A percentile compares a stretch with the other conserved stretches of the same genome.
These are phyloP conservation scores for Pollenia angustigena DNA, from an alignment of 2,888 invertebrate genomes.

Conservation along the genomic window DNA sequence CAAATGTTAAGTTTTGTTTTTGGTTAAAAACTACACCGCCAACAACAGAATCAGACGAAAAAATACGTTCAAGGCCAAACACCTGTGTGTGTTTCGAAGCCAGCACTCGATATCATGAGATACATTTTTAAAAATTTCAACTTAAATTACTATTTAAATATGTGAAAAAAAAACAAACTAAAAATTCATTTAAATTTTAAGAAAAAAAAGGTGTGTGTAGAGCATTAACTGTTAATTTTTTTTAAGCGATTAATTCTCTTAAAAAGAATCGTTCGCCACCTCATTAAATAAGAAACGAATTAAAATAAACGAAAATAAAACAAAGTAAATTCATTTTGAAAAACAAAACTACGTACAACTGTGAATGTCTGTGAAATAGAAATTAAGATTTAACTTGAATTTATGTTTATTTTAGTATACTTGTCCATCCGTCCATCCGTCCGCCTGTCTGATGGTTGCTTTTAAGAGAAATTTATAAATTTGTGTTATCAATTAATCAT, in stretches of 20 bases:
- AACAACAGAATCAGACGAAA: slow-evolving; percentile 31
- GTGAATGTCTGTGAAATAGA: slow-evolving; percentile 63
- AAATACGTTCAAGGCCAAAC: slow-evolving; percentile 72
- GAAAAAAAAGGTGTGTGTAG: slow-evolving; percentile 61
- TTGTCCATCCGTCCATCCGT: neutral
- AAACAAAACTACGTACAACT: slow-evolving; percentile 38
- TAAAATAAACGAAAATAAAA: slow-evolving; percentile 1
- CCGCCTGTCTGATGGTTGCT: neutral
- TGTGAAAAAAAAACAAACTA: neutral
- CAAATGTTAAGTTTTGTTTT: slow-evolving; percentile 65
- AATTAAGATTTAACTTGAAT: slow-evolving; percentile 58
- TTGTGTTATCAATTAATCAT: slow-evolving; percentile 50
- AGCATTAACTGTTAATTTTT: slow-evolving; percentile 69
- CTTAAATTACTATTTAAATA: slow-evolving; percentile 10
- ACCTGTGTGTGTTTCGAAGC: slow-evolving; percentile 65
- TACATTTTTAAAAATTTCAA: slow-evolving; percentile 46
- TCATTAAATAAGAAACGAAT: slow-evolving; percentile 53
- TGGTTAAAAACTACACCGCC: slow-evolving; percentile 32
- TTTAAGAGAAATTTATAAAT: slow-evolving; percentile 52
- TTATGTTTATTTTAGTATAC: slow-evolving; percentile 26
- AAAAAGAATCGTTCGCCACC: slow-evolving; percentile 55
- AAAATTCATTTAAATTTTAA: neutral
- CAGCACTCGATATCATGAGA: slow-evolving; percentile 53
- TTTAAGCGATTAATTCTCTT: slow-evolving; percentile 57
- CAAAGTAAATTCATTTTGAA: neutral